Conservation (phyloP, 2,797 vertebrate species). For the Gallinago solitaria region DNA sequence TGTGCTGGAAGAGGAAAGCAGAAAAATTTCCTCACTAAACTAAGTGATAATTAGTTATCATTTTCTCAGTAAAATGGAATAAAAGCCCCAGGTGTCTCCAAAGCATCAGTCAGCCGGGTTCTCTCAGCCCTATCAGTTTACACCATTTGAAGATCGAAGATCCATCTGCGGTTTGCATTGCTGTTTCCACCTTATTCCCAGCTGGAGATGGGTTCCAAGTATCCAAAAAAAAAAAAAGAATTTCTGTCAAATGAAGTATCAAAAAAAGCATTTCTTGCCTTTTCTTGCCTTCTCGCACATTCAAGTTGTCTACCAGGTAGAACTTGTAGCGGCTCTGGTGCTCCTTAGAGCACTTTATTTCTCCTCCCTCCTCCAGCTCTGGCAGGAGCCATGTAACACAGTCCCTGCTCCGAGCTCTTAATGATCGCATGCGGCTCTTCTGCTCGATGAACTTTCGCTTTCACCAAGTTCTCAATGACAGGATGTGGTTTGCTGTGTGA, state of each 20-base stretch:
- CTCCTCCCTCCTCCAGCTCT: neutral
- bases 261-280: neutral
- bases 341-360: neutral
- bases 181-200: neutral
- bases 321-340: neutral
- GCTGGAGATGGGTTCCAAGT: neutral
- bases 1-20: slow-evolving; percentile 1
- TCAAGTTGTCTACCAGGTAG: neutral
- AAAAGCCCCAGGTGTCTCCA: neutral
- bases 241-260: neutral
- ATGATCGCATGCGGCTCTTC: neutral
- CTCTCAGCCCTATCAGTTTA: neutral
- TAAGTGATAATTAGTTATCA: neutral
- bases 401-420: neutral
- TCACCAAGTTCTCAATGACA: slow-evolving; percentile 44
- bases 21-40: neutral
- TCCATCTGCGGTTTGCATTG: neutral
- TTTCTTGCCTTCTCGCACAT: neutral
- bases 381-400: neutral
- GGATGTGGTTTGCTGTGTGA: slow-evolving; percentile 59
- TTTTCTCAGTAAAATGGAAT: neutral
- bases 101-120: neutral
- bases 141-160: neutral
- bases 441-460: neutral
- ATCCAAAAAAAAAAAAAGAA: neutral